Base-by-base conservation (phyloP, 2,888 invertebrate genomes). In the Andrena dorsata region DNA sequence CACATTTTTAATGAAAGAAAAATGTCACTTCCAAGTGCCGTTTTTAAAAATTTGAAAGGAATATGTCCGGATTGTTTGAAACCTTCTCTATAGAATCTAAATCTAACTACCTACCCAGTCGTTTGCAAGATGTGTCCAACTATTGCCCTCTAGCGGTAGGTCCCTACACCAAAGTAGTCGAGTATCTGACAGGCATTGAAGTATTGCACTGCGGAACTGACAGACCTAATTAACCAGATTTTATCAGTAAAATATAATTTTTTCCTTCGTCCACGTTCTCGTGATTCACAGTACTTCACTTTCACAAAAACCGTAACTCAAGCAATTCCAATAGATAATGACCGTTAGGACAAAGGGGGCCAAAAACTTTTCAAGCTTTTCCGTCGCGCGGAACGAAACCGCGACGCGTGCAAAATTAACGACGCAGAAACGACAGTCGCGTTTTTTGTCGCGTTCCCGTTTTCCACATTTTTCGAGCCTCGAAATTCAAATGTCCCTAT, bases 401-500 rank as follows among this genome's bases (percentile, higher is more conserved):
- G 76, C 76, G 76, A 53, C 77, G 77, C 77, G 77, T 78, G 77
- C 76, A 78, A 78, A 78, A 78, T 78, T 78, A 78, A 78, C 77
- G 77, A 75, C 66, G 53, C 76, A 69, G 76, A 69, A 76, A 68
- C 79, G 76, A 47, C 63, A 64, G 64, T 56, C 76, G 28, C 69
- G 63, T 79, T 68, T 79, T 69, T 64, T 32, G 26, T n/a, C 32
- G 26, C 47, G 53, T 13, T 10, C 63, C 63, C 26, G 61, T 69
- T 68, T 26, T 76, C 76, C 75, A 28, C 76, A 49, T 69, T 76
- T 76, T 51, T 61, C 74, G 49, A 51, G n/a, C 65, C 74, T 53
- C 75, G 77, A 78, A 74, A 66, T 75, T 78, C 66, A 75, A 78
- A 78, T 66, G 30, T 47, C 28, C 66, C 75, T 53, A 23, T 53